phyloP scores from a whole-genome alignment of 2,888 invertebrate genomes.

The Cyclophora punctaria region DNA sequence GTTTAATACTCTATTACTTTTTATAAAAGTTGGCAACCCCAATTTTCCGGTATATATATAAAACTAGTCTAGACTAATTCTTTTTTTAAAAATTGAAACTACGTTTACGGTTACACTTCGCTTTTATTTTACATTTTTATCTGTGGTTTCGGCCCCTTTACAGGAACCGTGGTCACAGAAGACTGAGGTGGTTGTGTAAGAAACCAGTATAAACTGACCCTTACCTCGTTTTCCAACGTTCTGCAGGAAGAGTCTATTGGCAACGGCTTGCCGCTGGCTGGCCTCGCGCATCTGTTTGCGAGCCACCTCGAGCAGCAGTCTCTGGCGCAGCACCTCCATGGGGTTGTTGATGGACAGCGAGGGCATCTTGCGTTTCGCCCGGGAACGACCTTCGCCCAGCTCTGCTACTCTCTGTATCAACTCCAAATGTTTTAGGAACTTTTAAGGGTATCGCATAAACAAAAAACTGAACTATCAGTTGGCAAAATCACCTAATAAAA shows the following conservation, averaged over 20 bases:
- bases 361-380: constrained; percentile 78
- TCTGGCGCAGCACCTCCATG: constrained; percentile 88
- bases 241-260: constrained; percentile 83
- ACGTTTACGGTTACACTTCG: no score
- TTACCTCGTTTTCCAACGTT: constrained; percentile 83
- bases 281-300: constrained; percentile 87
- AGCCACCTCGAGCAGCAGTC: constrained; percentile 86
- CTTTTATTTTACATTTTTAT: no score
- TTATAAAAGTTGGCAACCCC: constrained; percentile 4
- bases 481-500: no score
- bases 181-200: no score
- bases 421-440: no score
- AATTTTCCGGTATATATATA: constrained; percentile 4
- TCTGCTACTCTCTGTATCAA: constrained; percentile 41
- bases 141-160: no score
- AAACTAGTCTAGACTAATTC: constrained; percentile 4
- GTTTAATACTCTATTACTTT: neutral
- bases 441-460: no score
- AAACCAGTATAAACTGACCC: constrained; percentile 13
- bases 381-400: constrained; percentile 46
- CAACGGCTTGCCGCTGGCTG: constrained; percentile 79
- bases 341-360: constrained; percentile 91
- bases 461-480: no score
- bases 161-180: no score
- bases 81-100: neutral